phyloP scores from a whole-genome alignment of 2,113 vertebrate species.

The Tyrannus savana region DNA sequence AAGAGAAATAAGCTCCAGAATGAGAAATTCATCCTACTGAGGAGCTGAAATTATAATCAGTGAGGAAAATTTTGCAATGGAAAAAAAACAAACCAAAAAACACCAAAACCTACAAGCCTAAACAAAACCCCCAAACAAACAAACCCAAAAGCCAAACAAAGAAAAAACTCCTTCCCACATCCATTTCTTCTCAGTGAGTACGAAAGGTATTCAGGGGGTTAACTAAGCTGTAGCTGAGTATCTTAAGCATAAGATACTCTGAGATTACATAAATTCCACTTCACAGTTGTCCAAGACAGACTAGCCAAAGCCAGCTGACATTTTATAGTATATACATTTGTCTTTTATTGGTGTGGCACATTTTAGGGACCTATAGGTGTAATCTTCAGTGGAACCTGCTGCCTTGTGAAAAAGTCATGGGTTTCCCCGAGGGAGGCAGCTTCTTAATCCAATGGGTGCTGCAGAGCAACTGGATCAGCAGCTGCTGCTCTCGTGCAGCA shows the following conservation, averaged over 20 bases:
- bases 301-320: background rate
- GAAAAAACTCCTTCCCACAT: background rate
- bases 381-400: background rate
- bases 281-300: background rate
- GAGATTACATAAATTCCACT: background rate
- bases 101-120: background rate
- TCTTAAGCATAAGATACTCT: background rate
- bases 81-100: background rate
- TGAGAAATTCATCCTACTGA: background rate
- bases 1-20: background rate
- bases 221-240: background rate
- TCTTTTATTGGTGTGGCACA: accelerated
- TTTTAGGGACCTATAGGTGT: background rate
- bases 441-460: accelerated
- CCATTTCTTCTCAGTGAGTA: background rate
- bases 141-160: background rate
- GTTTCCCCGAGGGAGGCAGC: background rate
- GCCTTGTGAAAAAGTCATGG: accelerated
- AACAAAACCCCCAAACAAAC: background rate
- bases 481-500: accelerated
- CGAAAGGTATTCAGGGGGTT: background rate
- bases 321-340: background rate
- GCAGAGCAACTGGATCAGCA: background rate
- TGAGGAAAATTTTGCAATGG: background rate
- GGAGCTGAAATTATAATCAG: background rate